Evolutionary conservation across 2,888 invertebrate species (phyloP), one percentile per base, ranked within the genome.

Genomic region (Drosophila pseudotakahashii): DNA sequence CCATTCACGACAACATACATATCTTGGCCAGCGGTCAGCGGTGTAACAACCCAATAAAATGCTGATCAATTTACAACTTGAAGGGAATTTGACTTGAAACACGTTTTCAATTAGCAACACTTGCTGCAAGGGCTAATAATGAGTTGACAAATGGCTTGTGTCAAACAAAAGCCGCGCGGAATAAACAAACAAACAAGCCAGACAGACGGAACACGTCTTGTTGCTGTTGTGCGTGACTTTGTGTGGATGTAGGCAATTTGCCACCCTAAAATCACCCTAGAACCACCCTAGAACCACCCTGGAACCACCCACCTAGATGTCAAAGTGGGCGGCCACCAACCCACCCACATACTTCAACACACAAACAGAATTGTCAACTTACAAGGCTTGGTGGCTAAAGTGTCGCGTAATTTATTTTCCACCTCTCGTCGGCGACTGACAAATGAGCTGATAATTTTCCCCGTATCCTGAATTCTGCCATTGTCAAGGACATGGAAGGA

Each of bases 61-160:
- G 34, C 10, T 10, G 14, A 36, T 11, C 19, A 47, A 53, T 45
- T 47, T 34, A 53, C 30, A 41, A 41, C 32, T 72, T 45, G 23
- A 62, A 41, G 41, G 47, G 47, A 53, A 51, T 55, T 55, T 37
- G 44, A 61, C 63, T 70, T 53, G 48, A 69, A 81, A 70, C 74
- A 86, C 69, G 75, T 75, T 84, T 81, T 73, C 87, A 81, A 84
- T 87, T 81, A 84, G 75, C 59, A 44, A 60, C 59, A 61, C 63
- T 66, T 64, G 66, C 51, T n/a, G 51, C 16, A 13, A 39, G 39
- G 66, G 85, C 80, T 57, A 50, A 77, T 80, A 76, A 80, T 75
- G 68, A 67, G 72, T 69, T 78, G 76, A 79, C 73, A 76, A 82
- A 73, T 69, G 58, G 51, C 73, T 60, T 55, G 45, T 66, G 67